These are phyloP conservation scores for Cavia porcellus DNA, from an alignment of 2,113 vertebrate genomes.

Conservation along the genomic window DNA sequence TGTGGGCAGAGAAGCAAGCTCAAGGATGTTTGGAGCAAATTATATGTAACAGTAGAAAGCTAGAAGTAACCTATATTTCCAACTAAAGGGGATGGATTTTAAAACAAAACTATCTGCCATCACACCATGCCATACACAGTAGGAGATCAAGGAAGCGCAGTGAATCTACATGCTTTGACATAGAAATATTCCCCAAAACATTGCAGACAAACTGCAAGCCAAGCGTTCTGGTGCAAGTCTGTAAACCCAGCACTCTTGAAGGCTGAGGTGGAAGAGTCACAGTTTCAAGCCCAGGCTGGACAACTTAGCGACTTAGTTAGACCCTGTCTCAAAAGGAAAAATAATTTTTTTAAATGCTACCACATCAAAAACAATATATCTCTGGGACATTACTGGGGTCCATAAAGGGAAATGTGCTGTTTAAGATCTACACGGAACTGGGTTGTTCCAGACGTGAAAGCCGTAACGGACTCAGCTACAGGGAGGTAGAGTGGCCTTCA, in stretches of 20 bases:
- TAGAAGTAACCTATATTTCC: background rate
- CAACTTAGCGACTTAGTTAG: background rate
- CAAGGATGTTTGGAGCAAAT: background rate
- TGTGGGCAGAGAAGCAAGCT: background rate
- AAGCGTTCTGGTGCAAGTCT: background rate
- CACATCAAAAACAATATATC: background rate
- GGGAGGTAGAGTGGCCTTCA: background rate
- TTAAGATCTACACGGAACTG: background rate
- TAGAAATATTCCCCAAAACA: background rate
- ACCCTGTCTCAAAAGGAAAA: background rate
- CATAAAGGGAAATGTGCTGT: background rate
- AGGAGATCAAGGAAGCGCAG: background rate
- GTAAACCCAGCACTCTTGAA: background rate
- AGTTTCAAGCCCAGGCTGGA: background rate
- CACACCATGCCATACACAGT: background rate
- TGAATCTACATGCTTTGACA: background rate
- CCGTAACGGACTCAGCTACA: background rate
- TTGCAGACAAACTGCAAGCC: background rate
- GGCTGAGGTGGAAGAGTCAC: background rate
- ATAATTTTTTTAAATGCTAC: background rate
- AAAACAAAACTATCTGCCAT: background rate
- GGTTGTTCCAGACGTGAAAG: background rate
- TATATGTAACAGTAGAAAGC: background rate
- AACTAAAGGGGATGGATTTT: background rate
- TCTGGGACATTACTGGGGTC: background rate